These are phyloP conservation scores for Venustoraphidia nigricollis DNA, from an alignment of 2,888 invertebrate genomes.

Conservation along the genomic window DNA sequence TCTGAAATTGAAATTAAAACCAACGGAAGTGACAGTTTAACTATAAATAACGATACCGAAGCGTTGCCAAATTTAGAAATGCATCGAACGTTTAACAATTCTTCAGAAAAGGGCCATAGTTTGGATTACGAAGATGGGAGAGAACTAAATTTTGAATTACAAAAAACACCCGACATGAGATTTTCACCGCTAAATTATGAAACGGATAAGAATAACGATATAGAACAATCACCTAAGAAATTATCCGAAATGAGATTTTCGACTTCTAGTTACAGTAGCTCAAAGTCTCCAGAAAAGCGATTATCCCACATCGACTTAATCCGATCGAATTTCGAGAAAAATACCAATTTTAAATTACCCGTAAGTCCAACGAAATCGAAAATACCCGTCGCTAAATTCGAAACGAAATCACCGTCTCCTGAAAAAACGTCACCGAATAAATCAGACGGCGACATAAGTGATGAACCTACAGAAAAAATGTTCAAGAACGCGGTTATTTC, in stretches of 20 bases:
- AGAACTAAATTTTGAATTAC: too few species aligned
- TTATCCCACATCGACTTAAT: slow-evolving; percentile 37
- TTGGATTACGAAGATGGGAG: too few species aligned
- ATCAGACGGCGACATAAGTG: slow-evolving; percentile 22
- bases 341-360: slow-evolving; percentile 19
- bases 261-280: slow-evolving; percentile 45
- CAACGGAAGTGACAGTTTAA: slow-evolving; percentile 17
- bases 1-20: slow-evolving; percentile 25
- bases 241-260: slow-evolving; percentile 42
- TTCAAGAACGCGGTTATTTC: slow-evolving; percentile 22
- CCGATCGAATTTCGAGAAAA: slow-evolving; percentile 30
- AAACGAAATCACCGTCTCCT: slow-evolving; percentile 20
- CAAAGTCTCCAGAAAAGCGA: slow-evolving; percentile 39
- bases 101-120: too few species aligned
- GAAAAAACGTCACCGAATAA: slow-evolving; percentile 25
- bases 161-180: too few species aligned
- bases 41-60: too few species aligned
- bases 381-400: slow-evolving; percentile 24
- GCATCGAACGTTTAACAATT: too few species aligned
- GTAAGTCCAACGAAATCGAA: slow-evolving; percentile 21
- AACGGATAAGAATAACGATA: neutral
- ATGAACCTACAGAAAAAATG: slow-evolving; percentile 25
- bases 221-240: slow-evolving; percentile 26
- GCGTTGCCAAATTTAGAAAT: too few species aligned
- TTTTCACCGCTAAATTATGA: too few species aligned